phyloP scores from a whole-genome alignment of 2,888 invertebrate genomes.

The Glomeris marginata region DNA sequence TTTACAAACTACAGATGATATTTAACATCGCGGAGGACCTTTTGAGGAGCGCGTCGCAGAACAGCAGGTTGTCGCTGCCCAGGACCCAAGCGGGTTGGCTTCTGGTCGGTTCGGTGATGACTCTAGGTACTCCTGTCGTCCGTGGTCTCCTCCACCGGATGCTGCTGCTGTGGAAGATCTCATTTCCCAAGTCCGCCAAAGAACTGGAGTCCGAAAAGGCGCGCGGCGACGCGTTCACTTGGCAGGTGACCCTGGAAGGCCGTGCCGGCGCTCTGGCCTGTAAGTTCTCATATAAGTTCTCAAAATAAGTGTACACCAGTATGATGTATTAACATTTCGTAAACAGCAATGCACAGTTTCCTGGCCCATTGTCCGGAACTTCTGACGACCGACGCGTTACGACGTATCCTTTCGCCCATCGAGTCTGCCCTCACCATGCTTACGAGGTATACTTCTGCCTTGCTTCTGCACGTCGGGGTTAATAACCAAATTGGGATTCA shows the following conservation, averaged over 20 bases:
- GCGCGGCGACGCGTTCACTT: constrained; percentile 94
- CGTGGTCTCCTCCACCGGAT: constrained; percentile 82
- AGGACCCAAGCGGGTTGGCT: constrained; percentile 97
- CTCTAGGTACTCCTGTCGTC: constrained; percentile 48
- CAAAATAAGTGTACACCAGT: too few species aligned
- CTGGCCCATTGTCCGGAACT: constrained; percentile 78
- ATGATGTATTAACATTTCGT: background rate
- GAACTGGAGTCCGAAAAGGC: constrained; percentile 95
- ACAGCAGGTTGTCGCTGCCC: constrained; percentile 82
- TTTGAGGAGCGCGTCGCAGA: constrained; percentile 88
- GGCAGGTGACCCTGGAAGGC: constrained; percentile 95
- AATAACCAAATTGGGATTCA: too few species aligned
- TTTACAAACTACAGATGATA: constrained; percentile 40
- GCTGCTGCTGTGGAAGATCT: constrained; percentile 90
- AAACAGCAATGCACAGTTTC: constrained; percentile 74
- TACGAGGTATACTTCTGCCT: too few species aligned
- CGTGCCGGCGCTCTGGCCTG: constrained; percentile 83
- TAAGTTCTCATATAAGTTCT: constrained; percentile 21
- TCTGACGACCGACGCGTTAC: constrained; percentile 65
- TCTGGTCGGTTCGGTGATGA: constrained; percentile 90
- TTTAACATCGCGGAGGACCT: constrained; percentile 96
- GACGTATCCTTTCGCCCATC: constrained; percentile 74
- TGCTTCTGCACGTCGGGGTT: too few species aligned
- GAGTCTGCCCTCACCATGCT: constrained; percentile 92
- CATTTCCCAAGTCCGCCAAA: constrained; percentile 89